Base-by-base conservation (phyloP, 2,113 vertebrate species). In the human region DNA sequence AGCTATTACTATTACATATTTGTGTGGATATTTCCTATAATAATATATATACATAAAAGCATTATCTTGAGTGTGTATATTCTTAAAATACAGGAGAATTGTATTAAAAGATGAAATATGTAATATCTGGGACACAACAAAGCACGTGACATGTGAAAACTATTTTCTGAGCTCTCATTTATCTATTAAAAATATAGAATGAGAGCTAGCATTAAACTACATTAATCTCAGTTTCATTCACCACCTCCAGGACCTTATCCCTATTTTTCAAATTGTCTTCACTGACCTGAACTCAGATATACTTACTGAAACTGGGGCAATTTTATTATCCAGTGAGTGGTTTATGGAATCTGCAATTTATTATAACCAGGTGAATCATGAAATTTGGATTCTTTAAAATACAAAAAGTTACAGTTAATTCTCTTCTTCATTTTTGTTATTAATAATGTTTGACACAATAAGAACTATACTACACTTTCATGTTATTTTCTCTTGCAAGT, bases 401-500 rank as follows among this genome's bases (percentile, higher is more conserved):
- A 45, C 55, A 8, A 27, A 83, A 84, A 66, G 9, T 35, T 86
- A 38, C 32, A 82, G 13, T 45, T 93, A 43, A 55, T 93, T 75
- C n/a, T n/a, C 59, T 75, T 8, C 50, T 76, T 18, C 0, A 52
- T 96, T 93, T 95, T 45, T 59, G 50, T 61, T 95, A 75, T 94
- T 96, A 96, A 86, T n/a, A 96, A 55, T 23, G 0, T 95, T 97
- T 68, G 59, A 97, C 48, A 94, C 45, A 78, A 43, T 96, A 92
- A 94, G 66, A 95, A n/a, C 64, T 55, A 25, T 25, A 59, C 14
- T 3, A 17, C 9, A 12, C 2, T 57, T 97, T 25, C 70, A 83
- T 3, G 0, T 43, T 52, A 95, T 96, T 98, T 98, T 96, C 66
- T 96, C 92, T 86, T 90, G 27, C 76, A 97, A 94, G 12, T 48